phyloP scores from a whole-genome alignment of 2,888 invertebrate genomes.

The Ophonus ardosiacus region DNA sequence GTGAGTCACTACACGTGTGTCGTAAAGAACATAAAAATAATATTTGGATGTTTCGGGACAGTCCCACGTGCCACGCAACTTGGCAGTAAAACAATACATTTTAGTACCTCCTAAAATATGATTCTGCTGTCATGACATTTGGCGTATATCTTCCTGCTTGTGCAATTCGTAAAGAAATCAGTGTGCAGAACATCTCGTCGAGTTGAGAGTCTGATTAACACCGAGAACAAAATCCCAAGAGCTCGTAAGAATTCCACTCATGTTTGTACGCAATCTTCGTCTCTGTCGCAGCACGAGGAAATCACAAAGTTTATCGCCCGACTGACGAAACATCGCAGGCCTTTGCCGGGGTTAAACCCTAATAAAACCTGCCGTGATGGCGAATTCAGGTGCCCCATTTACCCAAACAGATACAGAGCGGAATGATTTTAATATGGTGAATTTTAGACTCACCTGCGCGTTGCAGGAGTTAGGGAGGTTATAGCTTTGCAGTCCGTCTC shows the following conservation, averaged over 20 bases:
- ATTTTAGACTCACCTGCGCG: constrained; percentile 10
- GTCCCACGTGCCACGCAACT: not conserved
- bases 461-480: not conserved
- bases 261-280: constrained; percentile 48
- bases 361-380: constrained; percentile 43
- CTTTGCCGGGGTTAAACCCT: constrained; percentile 10
- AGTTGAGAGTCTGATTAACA: constrained; percentile 45
- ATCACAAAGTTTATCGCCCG: constrained; percentile 52
- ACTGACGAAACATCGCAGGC: constrained; percentile 41
- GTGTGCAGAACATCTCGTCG: constrained; percentile 37
- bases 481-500: not conserved
- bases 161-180: constrained; percentile 38
- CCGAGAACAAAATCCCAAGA: constrained; percentile 25
- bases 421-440: constrained; percentile 12
- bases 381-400: constrained; percentile 27
- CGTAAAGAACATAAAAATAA: not conserved
- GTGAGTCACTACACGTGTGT: not conserved
- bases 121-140: not conserved
- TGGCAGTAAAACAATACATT: not conserved
- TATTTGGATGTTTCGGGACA: not conserved
- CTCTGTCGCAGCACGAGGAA: constrained; percentile 16
- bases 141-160: not conserved
- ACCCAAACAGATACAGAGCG: constrained; percentile 6
- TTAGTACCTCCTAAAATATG: not conserved
- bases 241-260: constrained; percentile 57